Percentiles rank a stretch among this genome's conserved stretches.
phyloP scores from a whole-genome alignment of 2,888 invertebrate species.

The Cheilosia vernalis region DNA sequence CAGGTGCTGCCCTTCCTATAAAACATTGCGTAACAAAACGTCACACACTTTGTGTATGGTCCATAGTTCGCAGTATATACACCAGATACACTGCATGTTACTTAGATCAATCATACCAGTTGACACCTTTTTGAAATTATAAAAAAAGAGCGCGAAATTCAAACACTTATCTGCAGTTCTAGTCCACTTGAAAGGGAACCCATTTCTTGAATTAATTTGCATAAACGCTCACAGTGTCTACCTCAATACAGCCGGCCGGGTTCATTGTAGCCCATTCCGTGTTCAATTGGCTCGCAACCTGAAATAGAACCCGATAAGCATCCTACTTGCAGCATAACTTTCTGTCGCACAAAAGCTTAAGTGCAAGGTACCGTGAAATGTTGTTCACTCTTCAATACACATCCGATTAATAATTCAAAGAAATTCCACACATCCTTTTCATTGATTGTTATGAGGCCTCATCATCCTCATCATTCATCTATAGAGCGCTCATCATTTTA shows the following conservation, averaged over 20 bases:
- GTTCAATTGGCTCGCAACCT: slow-evolving; percentile 30
- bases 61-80: too few relatives aligned
- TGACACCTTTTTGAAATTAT: background rate
- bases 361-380: slow-evolving; percentile 31
- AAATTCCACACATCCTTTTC: slow-evolving; percentile 58
- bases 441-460: slow-evolving; percentile 61
- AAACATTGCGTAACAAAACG: slow-evolving; percentile 6
- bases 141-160: slow-evolving; percentile 2
- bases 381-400: slow-evolving; percentile 64
- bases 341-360: slow-evolving; percentile 8
- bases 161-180: background rate
- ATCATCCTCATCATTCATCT: slow-evolving; percentile 57
- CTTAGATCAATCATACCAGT: background rate
- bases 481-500: slow-evolving; percentile 21
- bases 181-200: slow-evolving; percentile 7
- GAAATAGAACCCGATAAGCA: slow-evolving; percentile 67
- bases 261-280: slow-evolving; percentile 1
- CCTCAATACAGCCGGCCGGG: background rate
- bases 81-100: background rate
- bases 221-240: slow-evolving; percentile 3
- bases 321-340: slow-evolving; percentile 35
- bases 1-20: background rate
- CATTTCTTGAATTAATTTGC: slow-evolving; percentile 17
- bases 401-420: slow-evolving; percentile 66
- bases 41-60: background rate